Percentiles rank a stretch among this genome's conserved stretches.
Evolutionary conservation across 2,797 vertebrate species (phyloP).

Genomic region (Bufotes viridis): DNA sequence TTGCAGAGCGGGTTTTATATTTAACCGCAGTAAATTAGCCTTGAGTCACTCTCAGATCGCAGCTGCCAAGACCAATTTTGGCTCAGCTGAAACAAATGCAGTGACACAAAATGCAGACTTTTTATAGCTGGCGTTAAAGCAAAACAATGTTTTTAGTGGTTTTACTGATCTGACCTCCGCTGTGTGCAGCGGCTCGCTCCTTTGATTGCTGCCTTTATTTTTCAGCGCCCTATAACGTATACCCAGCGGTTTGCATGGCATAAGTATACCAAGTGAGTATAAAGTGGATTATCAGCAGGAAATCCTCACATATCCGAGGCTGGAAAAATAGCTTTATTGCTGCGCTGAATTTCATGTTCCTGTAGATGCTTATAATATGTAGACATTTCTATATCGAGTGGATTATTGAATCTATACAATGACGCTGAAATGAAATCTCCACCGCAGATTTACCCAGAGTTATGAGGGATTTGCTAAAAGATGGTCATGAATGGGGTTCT

Average conservation of each 20-base stretch:
- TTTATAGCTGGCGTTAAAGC: conserved; percentile 37
- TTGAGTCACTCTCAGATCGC: conserved; percentile 47
- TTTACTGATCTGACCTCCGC: conserved; percentile 50
- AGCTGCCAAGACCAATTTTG: conserved; percentile 53
- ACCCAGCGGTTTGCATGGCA: conserved; percentile 13
- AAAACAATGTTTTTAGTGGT: conserved; percentile 38
- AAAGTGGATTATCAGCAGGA: conserved; percentile 40
- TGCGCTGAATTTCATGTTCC: not conserved
- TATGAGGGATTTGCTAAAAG: too few species aligned
- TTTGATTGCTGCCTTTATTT: conserved; percentile 27
- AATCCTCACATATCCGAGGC: not conserved
- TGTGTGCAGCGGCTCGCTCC: conserved; percentile 1
- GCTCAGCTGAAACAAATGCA: conserved; percentile 38
- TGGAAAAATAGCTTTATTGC: not conserved
- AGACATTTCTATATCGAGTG: not conserved
- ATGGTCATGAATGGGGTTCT: too few species aligned
- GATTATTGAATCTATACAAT: too few species aligned
- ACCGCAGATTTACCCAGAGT: too few species aligned
- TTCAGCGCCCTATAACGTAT: conserved; percentile 3
- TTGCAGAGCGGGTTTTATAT: conserved; percentile 41
- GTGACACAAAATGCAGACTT: conserved; percentile 34
- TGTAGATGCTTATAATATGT: not conserved
- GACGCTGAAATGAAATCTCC: too few species aligned
- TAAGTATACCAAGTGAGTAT: not conserved
- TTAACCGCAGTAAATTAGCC: conserved; percentile 52